Conservation (phyloP, 2,888 invertebrate genomes). For the Creontiades dilutus region DNA sequence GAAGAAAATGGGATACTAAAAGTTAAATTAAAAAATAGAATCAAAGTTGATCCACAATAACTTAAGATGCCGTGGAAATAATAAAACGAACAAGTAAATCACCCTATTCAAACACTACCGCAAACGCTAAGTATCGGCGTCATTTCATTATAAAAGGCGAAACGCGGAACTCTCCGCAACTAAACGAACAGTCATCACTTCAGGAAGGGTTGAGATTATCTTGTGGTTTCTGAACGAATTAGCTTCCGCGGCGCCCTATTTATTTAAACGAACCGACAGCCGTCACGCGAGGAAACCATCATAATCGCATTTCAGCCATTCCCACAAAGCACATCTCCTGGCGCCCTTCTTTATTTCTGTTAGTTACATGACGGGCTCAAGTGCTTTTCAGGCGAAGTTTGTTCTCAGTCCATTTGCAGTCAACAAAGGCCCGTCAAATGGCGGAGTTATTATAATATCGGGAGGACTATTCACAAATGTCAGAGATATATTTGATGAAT, state of each 20-base stretch:
- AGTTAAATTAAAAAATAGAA: too few relatives aligned
- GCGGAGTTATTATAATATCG: not conserved
- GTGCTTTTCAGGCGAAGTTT: not conserved
- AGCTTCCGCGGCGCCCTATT: not conserved
- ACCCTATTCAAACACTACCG: too few relatives aligned
- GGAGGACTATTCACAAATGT: too few relatives aligned
- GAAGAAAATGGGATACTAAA: too few relatives aligned
- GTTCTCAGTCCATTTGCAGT: not conserved
- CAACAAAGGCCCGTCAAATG: not conserved
- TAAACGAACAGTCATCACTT: not conserved
- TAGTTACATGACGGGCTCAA: not conserved
- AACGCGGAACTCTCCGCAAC: not conserved
- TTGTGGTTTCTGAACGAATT: slow-evolving; percentile 14
- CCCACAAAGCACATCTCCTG: not conserved
- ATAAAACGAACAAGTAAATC: too few relatives aligned
- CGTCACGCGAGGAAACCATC: slow-evolving; percentile 15
- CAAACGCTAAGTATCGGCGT: not conserved
- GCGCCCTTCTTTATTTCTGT: slow-evolving; percentile 13
- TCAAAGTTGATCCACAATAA: too few relatives aligned
- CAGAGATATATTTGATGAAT: too few relatives aligned
- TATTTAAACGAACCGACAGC: slow-evolving; percentile 19
- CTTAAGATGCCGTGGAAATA: too few relatives aligned
- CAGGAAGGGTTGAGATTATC: not conserved
- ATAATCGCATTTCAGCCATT: slow-evolving; percentile 18
- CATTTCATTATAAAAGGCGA: not conserved